A percentile compares a stretch with the other conserved stretches of the same genome.
Conservation (phyloP, 2,888 invertebrate genomes). For the Cryptus armator region DNA sequence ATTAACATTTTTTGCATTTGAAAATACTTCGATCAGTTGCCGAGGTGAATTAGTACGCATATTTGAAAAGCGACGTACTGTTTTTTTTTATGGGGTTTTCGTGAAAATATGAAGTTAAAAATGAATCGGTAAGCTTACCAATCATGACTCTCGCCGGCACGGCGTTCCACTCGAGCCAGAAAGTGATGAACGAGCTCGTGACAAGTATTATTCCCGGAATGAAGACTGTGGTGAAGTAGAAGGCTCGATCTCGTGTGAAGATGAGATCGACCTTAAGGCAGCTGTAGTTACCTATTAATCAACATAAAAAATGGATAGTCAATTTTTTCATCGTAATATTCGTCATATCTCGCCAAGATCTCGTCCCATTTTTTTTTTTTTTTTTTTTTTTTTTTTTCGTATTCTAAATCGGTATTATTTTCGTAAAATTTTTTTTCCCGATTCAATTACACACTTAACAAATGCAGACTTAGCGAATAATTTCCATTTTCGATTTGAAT, state of each 20-base stretch:
- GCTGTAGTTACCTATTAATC: constrained; percentile 95
- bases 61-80: no score
- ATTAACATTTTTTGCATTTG: no score
- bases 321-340: neutral
- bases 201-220: constrained; percentile 98
- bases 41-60: no score
- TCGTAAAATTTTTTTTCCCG: neutral
- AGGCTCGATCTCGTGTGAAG: constrained; percentile 97
- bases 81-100: neutral
- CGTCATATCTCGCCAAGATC: neutral
- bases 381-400: neutral
- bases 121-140: constrained; percentile 88
- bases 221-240: constrained; percentile 98
- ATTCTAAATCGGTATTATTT: neutral
- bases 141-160: constrained; percentile 98
- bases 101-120: neutral
- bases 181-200: constrained; percentile 98
- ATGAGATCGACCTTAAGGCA: constrained; percentile 97
- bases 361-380: neutral
- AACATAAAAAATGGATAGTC: constrained; percentile 1
- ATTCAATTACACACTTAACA: neutral
- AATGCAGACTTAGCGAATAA: neutral
- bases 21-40: no score
- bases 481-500: neutral
- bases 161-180: constrained; percentile 99